Evolutionary conservation across 2,797 vertebrate species (phyloP).

Genomic region (Garrulus glandarius): DNA sequence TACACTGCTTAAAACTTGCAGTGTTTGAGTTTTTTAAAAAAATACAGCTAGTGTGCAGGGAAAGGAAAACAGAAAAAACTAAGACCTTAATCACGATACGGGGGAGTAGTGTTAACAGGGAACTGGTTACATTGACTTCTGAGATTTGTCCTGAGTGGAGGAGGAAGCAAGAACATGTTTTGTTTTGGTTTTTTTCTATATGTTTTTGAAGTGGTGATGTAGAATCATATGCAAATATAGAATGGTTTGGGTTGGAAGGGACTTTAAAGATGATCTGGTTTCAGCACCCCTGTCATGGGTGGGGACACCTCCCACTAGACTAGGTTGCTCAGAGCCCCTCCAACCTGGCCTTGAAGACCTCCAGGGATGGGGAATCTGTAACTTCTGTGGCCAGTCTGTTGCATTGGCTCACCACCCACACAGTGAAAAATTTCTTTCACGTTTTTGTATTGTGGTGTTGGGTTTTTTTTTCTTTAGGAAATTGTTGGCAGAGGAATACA

Average conservation of each 20-base stretch:
- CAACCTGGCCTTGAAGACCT: not conserved
- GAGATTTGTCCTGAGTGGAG: not conserved
- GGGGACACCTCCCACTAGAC: not conserved
- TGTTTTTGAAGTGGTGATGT: not conserved
- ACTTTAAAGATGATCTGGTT: not conserved
- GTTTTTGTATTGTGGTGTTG: not conserved
- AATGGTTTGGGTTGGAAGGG: not conserved
- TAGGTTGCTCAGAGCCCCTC: not conserved
- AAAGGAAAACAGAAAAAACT: not conserved
- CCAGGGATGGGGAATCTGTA: not conserved
- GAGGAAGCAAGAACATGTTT: not conserved
- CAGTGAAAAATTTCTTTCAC: not conserved
- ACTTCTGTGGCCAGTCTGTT: not conserved
- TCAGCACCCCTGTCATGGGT: not conserved
- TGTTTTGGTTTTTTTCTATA: accelerated
- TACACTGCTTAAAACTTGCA: not conserved
- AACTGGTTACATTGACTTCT: not conserved
- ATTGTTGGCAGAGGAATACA: constrained; percentile 90
- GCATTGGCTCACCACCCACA: accelerated
- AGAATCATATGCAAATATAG: not conserved
- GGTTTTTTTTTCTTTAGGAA: constrained; percentile 75
- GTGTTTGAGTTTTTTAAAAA: accelerated
- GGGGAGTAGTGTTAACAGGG: not conserved
- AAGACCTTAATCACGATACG: not conserved
- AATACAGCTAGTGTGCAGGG: not conserved